phyloP scores from a whole-genome alignment of 1,140 invertebrate species.

The Drosophila albomicans region DNA sequence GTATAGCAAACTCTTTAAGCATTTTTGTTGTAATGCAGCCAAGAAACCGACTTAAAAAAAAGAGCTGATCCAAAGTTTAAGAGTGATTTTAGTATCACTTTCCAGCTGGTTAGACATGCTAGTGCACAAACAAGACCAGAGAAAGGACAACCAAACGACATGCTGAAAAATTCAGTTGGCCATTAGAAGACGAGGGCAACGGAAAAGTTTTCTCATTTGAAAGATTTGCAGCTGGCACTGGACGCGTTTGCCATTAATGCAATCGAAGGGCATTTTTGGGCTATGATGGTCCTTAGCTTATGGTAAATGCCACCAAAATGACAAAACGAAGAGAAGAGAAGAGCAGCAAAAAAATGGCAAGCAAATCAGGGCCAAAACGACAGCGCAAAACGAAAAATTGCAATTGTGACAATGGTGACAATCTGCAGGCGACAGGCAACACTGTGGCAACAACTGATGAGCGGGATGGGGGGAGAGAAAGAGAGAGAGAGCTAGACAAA shows the following conservation, averaged over 20 bases:
- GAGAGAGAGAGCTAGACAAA: slow-evolving; percentile 39
- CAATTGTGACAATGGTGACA: slow-evolving; percentile 80
- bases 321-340: slow-evolving; percentile 32
- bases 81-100: slow-evolving; percentile 36
- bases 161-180: slow-evolving; percentile 33
- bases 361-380: slow-evolving; percentile 66
- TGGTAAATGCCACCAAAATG: slow-evolving; percentile 77
- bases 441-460: slow-evolving; percentile 17
- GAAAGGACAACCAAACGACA: slow-evolving; percentile 37
- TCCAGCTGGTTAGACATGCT: slow-evolving; percentile 32
- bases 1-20: too few relatives aligned
- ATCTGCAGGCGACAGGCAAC: slow-evolving; percentile 77
- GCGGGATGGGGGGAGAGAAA: background rate
- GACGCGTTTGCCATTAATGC: slow-evolving; percentile 63
- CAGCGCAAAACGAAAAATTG: slow-evolving; percentile 61
- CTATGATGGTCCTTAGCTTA: slow-evolving; percentile 46
- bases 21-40: background rate
- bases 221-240: slow-evolving; percentile 65
- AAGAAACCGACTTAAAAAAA: background rate
- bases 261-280: slow-evolving; percentile 76
- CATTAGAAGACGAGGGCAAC: background rate
- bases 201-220: slow-evolving; percentile 75
- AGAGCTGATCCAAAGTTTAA: slow-evolving; percentile 7
- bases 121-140: slow-evolving; percentile 13
- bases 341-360: slow-evolving; percentile 61